Evolutionary conservation across 2,797 vertebrate species (phyloP), one percentile per base, ranked within the genome.

Genomic region (Naso thynnoides): DNA sequence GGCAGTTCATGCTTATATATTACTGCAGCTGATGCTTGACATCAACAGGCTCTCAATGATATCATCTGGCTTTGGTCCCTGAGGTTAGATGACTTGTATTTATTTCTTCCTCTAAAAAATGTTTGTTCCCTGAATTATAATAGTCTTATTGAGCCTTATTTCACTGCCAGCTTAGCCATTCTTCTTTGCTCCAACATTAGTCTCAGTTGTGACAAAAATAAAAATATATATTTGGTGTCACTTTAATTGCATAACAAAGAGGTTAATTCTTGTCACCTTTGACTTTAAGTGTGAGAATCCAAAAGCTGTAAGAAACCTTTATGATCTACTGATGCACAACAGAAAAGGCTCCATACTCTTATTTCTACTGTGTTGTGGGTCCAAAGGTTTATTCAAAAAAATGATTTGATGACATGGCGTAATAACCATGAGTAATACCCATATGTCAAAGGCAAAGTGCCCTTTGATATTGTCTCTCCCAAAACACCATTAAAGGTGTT

Each of bases 1-100:
- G 50, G 68, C 61, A 58, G 62, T 5, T 41, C 13, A 39, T 15
- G 38, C 38, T 78, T 19, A 74, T 55, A 62, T 62, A 62, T 62
- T 23, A 16, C 74, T 24, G 49, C 47, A 45, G 76, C 57, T 54
- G 56, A 73, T 36, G 78, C 73, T 76, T 82, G 80, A 86, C 63
- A 52, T 88, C 82, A 86, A 64, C 77, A 79, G 76, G 33, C 70
- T 79, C 70, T 84, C 76, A 60, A 24, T 82, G 80, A 89, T 88
- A 80, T 91, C 80, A 91, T 82, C 83, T 85, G 88, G 84, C 84
- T 79, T 36, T n/a, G 26, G 41, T 86, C 87, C 80, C 87, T 57
- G 42, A 60, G 70, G 63, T 68, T 38, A 23, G 66, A 73, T 88
- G 78, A 92, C 73, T 88, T 88, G 82, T 78, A 73, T 77, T 75